Conservation (phyloP, 2,113 vertebrate genomes). For the Leuciscus idus region DNA sequence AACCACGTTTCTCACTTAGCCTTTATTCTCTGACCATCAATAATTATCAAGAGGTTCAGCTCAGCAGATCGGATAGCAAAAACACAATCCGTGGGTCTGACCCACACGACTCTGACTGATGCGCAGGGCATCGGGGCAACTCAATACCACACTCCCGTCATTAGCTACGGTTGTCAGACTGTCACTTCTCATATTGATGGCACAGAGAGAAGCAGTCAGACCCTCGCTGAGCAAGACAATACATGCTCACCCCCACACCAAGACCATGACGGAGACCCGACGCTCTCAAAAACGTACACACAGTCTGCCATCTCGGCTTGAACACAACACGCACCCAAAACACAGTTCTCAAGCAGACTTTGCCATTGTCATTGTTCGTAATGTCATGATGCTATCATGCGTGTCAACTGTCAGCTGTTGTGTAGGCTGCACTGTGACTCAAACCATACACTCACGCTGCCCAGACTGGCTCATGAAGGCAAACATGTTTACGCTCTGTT, state of each 20-base stretch:
- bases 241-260: constrained; percentile 6
- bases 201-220: constrained; percentile 23
- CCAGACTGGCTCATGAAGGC: background rate
- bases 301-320: background rate
- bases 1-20: background rate
- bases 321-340: background rate
- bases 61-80: background rate
- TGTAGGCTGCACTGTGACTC: constrained; percentile 16
- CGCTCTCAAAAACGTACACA: background rate
- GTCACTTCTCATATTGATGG: constrained; percentile 44
- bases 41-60: constrained; percentile 11
- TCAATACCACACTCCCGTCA: constrained; percentile 34
- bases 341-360: constrained; percentile 6
- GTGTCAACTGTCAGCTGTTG: constrained; percentile 16
- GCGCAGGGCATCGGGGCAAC: background rate
- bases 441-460: background rate
- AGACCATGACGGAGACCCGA: background rate
- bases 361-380: background rate
- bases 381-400: background rate
- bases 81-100: constrained; percentile 21
- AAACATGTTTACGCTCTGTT: background rate
- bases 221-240: constrained; percentile 31
- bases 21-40: constrained; percentile 13
- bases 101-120: constrained; percentile 6
- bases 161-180: constrained; percentile 39